These are phyloP conservation scores for Zoanthus sansibaricus DNA, from an alignment of 92 coral and sea anemone genomes.

Conservation along the genomic window DNA sequence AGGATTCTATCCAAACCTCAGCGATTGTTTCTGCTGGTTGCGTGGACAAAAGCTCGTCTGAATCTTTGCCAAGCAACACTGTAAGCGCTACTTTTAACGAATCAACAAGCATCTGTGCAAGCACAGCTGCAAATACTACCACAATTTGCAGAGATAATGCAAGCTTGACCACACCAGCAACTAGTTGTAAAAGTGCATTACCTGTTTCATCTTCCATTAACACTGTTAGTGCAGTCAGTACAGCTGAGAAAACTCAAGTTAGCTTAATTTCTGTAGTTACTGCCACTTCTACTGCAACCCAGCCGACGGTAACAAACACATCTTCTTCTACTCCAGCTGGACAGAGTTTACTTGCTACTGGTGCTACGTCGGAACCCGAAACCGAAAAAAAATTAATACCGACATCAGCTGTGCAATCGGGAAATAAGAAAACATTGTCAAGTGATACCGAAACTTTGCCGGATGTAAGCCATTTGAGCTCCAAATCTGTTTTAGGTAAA, in stretches of 20 bases:
- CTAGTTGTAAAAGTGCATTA: background rate
- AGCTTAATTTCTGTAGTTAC: background rate
- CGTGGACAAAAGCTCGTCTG: background rate
- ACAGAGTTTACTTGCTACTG: background rate
- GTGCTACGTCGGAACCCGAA: background rate
- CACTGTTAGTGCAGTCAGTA: background rate
- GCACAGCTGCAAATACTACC: conserved; percentile 1
- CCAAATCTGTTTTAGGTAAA: background rate
- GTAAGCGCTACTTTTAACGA: background rate
- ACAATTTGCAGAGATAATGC: background rate
- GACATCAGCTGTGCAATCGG: background rate
- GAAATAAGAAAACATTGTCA: background rate
- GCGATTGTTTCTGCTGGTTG: background rate
- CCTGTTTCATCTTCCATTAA: background rate
- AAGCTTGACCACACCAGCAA: background rate
- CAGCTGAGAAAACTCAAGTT: background rate
- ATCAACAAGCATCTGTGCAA: background rate
- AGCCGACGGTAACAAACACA: background rate
- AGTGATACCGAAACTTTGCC: conserved; percentile 1
- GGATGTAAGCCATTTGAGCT: background rate
- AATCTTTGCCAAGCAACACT: background rate
- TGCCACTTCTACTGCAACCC: background rate
- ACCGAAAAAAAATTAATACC: background rate
- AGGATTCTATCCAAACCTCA: background rate
- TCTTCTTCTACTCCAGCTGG: background rate